Evolutionary conservation across 2,113 vertebrate genomes (phyloP), one percentile per base, ranked within the genome.

Genomic region (Hypomesus transpacificus): DNA sequence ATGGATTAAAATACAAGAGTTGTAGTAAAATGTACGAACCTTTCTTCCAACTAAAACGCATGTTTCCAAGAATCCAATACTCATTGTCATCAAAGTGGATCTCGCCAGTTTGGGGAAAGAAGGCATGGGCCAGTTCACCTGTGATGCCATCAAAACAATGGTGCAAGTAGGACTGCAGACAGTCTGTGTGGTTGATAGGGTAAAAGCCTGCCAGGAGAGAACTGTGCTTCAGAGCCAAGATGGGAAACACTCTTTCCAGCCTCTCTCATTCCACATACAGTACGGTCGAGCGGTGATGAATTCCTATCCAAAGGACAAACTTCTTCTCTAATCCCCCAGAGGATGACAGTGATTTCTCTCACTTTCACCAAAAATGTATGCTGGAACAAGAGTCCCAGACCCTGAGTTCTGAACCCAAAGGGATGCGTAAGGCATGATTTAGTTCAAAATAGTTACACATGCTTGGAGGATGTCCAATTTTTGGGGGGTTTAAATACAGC

Each of bases 121-220:
- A 99, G 3, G 97, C 96, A 0, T 99, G 97, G 51, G 97, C 97
- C 76, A 99, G 81, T 22, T 99, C 97, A 4, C 97, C 97, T 0
- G 96, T 98, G 51, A 94, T 96, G 21, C 96, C 97, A 0, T 99
- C 97, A 8, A 99, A 99, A 87, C 97, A 99, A 86, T 96, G 96
- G 84, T 99, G 97, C 73, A 95, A 90, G 20, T 92, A 84, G 0
- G 95, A 97, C 85, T 92, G 91, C 87, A 95, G 84, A 59, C 96
- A 98, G 87, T 98, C 97, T 0, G 96, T 98, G 89, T 99, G 97
- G 87, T 96, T 97, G 86, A 91, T 86, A 0, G 96, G 91, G 87
- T 99, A 99, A 87, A 98, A 99, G 18, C 97, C 97, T 99, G 89
- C 69, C 68, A 75, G 73, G 63, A 67, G 21, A 69, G 51, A 76